Base-by-base conservation (phyloP, 2,113 vertebrate species). In the Anolis carolinensis region DNA sequence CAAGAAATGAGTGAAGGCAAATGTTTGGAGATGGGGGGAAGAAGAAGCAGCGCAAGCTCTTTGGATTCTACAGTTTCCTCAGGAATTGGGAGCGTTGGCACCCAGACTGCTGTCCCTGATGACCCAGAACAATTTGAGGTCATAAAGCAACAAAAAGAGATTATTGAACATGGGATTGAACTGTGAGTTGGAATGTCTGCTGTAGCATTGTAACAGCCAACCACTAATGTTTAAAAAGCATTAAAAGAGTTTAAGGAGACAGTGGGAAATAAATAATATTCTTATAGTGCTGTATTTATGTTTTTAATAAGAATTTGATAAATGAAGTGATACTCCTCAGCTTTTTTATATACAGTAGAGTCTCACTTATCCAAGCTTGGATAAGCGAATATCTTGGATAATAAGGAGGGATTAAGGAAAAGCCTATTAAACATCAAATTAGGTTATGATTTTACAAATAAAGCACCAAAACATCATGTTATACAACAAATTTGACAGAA, bases 61-160 rank as follows among this genome's bases (percentile, higher is more conserved):
- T 94, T 98, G 95, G 99, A 99, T 93, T 99, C 98, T 72, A 98
- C 97, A 0, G 91, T 98, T 2, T 99, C 98, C 0, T 98, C 98
- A 0, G 97, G 97, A 72, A 76, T 98, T 30, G 95, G 96, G 73
- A 96, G 95, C 79, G 90, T 93, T 73, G 92, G 94, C 16, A 95
- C 95, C n/a, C 95, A 97, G 90, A 91, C 91, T 4, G 89, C 97
- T 14, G 88, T 98, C 89, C 96, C 96, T 1, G 98, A 99, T 90
- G 98, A 98, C 71, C 99, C 98, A 0, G 99, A 99, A 92, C 99
- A 99, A 93, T 99, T 98, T 86, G 98, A 99, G 95, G 99, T 99
- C 81, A 99, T 99, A 94, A 99, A 99, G 88, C 99, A 99, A 89
- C 99, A 99, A 93, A 99, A 99, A 92, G 99, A 99, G 86, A 99